These are phyloP conservation scores for Clanis bilineata DNA, from an alignment of 2,888 invertebrate genomes.

Conservation along the genomic window DNA sequence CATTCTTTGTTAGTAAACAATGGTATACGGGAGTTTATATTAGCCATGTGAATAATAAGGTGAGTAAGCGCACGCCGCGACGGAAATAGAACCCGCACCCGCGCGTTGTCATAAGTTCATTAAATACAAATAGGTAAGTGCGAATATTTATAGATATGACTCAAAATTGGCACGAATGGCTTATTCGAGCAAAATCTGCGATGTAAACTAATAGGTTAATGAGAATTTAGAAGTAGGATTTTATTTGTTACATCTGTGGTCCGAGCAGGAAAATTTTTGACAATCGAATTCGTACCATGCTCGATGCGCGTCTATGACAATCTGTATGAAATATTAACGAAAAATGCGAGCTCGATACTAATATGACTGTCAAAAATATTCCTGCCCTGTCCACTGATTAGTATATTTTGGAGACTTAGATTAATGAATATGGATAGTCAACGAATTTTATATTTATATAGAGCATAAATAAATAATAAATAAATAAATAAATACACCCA, in stretches of 20 bases:
- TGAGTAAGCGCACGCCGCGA: background rate
- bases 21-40: constrained; percentile 14
- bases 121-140: constrained; percentile 7
- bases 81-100: background rate
- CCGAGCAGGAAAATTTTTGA: no score
- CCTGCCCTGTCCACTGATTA: no score
- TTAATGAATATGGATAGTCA: no score
- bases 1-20: constrained; percentile 18
- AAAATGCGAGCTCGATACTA: no score
- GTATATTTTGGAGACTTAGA: no score
- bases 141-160: background rate
- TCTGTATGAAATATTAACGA: no score
- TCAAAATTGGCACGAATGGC: background rate
- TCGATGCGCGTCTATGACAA: no score
- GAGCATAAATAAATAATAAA: no score
- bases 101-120: background rate
- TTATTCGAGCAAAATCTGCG: background rate
- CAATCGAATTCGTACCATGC: no score
- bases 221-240: background rate
- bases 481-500: no score
- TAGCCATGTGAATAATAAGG: constrained; percentile 14
- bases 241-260: background rate
- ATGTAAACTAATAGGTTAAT: background rate
- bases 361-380: no score
- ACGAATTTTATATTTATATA: no score